Evolutionary conservation across 2,888 invertebrate genomes (phyloP), one percentile per base, ranked within the genome.

Genomic region (Anagyrus pseudococci): DNA sequence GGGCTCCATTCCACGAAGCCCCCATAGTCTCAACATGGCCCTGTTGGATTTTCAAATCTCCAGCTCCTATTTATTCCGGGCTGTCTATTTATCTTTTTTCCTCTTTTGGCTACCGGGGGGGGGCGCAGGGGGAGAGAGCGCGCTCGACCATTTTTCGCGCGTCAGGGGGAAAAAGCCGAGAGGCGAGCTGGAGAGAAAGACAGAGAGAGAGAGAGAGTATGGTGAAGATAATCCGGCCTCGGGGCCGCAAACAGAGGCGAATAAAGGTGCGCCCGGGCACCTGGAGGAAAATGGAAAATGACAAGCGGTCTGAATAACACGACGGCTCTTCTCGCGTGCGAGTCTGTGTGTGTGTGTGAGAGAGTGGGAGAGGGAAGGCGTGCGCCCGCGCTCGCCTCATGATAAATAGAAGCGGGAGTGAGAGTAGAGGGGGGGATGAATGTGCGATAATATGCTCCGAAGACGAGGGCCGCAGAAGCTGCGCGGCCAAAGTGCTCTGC

Each of bases 91-190:
- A 46, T 52, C 46, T 58, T 46, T 29, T 25, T 23, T 20, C 19
- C 7, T 7, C 2, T 7, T 19, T 13, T 4, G 19, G 33, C 50
- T 29, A 19, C 50, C 8, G 44, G 20, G n/a, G n/a, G n/a, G n/a
- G n/a, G n/a, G n/a, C n/a, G n/a, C n/a, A n/a, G n/a, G n/a, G n/a
- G n/a, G n/a, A n/a, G n/a, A n/a, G n/a, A n/a, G n/a, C 29, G 29
- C 29, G 4, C 29, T 29, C 33, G 33, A 15, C 23, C 48, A 48
- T 57, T 62, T 62, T 58, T 63, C 62, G 62, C 62, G 55, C 52
- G 57, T 37, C 40, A 46, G 47, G 33, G 19, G 23, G 58, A 23
- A 29, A 19, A 17, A 44, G 37, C 22, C 10, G 43, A 58, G 52
- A 53, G n/a, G 25, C n/a, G 46, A 23, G 23, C 22, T 13, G 25